Conservation (phyloP, 2,113 vertebrate species). For the Dromaius novaehollandiae region DNA sequence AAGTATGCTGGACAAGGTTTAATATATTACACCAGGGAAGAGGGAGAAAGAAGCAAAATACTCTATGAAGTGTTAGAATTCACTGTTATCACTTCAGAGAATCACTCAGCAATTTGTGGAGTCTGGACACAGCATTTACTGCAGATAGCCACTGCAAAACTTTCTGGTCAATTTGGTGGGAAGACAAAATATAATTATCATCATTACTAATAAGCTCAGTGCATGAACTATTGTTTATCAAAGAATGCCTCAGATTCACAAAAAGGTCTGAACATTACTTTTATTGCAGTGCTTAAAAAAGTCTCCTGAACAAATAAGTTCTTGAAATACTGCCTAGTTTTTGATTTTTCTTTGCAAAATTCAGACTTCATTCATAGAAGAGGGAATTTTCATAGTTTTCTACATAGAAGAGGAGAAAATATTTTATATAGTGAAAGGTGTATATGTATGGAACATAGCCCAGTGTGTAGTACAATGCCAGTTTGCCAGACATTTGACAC, state of each 20-base stretch:
- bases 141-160: not conserved
- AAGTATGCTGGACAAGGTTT: not conserved
- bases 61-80: not conserved
- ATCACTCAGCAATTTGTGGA: not conserved
- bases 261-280: not conserved
- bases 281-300: not conserved
- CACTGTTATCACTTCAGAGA: not conserved
- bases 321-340: not conserved
- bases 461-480: not conserved
- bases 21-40: not conserved
- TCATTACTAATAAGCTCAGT: not conserved
- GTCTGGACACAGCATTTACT: not conserved
- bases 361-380: not conserved
- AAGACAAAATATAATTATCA: not conserved
- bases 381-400: not conserved
- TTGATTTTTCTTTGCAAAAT: not conserved
- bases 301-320: not conserved
- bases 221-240: not conserved
- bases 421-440: not conserved
- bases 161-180: not conserved
- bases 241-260: not conserved
- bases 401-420: not conserved
- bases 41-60: not conserved
- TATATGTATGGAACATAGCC: not conserved
- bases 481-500: not conserved